Conservation (phyloP, 2,113 vertebrate species). For the cat (Felis catus) region F.catus_Fca126_mat1.0 CM031416.1:86012501-86013000, state of each 20-base stretch:
- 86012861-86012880: no score
- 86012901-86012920: no score
- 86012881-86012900: no score
- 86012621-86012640: not conserved
- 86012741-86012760: not conserved
- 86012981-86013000: no score
- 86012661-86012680: not conserved
- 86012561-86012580: not conserved
- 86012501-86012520: not conserved
- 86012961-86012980: no score
- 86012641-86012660: not conserved
- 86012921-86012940: no score
- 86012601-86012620: not conserved
- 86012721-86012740: not conserved
- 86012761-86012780: not conserved
- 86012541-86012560: not conserved
- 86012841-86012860: no score
- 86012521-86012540: not conserved
- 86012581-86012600: not conserved
- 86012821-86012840: no score
- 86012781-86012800: not conserved
- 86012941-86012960: no score
- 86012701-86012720: not conserved
- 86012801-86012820: slow-evolving; percentile 33
- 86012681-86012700: not conserved